Base-by-base conservation (phyloP, 2,113 vertebrate genomes). In the Caranx ignobilis region DNA sequence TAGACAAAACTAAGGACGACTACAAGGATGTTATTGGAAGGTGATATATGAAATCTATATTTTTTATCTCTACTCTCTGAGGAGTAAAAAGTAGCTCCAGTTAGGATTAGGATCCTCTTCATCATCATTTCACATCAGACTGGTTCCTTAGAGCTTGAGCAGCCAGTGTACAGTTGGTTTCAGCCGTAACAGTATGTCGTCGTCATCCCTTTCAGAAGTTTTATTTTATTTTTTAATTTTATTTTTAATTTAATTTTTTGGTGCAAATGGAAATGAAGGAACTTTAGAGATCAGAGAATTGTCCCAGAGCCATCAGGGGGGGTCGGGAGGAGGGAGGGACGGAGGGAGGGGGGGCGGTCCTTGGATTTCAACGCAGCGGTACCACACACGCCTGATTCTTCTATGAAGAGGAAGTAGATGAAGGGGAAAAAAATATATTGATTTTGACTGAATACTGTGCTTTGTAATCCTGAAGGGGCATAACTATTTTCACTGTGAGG, bases 401-500 rank as follows among this genome's bases (percentile, higher is more conserved):
- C 92, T 87, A 87, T 92, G 88, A 91, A 92, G 91, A 89, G 89
- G 90, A 90, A 88, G 79, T 80, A 92, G 85, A 92, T 83, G 86
- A 93, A 87, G 84, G 82, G 86, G 75, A 79, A 82, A 91, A 91
- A 89, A 77, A 93, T 87, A 84, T 92, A 89, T 90, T 91, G 87
- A 92, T 93, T 93, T 93, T 93, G 93, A 95, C 94, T 95, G 91
- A 94, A 95, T 93, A 95, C 95, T 95, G 94, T 95, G 94, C 94
- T 95, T 95, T 94, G 92, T 95, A 92, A 94, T 94, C 89, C 92
- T 93, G 90, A 93, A 94, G 94, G 94, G 94, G 93, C 93, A 93
- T 93, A 95, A 95, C 93, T 95, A 92, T 94, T 95, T 95, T 95
- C 95, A 95, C 95, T 95, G 94, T 95, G 95, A 95, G 93, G 92